Conservation (phyloP, 2,797 vertebrate genomes). For the Pristis pectinata region DNA sequence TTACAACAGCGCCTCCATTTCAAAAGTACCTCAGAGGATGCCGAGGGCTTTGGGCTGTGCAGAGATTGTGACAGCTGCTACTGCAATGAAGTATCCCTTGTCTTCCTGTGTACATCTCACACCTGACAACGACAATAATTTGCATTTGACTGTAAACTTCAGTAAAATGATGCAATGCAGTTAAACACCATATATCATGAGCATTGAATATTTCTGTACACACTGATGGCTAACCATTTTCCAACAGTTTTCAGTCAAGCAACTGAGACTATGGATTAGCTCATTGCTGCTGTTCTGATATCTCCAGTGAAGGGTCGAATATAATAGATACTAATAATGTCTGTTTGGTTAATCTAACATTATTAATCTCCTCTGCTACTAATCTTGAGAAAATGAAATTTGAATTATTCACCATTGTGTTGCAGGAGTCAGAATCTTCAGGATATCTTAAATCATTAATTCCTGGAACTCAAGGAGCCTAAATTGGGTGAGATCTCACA, state of each 20-base stretch:
- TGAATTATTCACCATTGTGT: neutral
- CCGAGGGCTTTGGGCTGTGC: too few species aligned
- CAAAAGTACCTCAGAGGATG: too few species aligned
- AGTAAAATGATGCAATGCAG: too few species aligned
- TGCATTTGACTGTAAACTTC: too few species aligned
- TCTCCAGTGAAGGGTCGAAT: neutral
- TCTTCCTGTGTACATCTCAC: too few species aligned
- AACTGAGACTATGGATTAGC: neutral
- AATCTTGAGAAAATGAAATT: neutral
- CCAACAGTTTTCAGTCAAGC: neutral
- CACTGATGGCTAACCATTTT: too few species aligned
- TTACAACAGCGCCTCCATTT: too few species aligned
- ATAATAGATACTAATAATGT: neutral
- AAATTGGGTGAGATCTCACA: neutral
- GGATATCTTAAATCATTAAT: neutral
- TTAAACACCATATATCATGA: too few species aligned
- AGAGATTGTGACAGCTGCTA: too few species aligned
- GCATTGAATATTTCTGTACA: too few species aligned
- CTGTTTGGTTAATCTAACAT: neutral
- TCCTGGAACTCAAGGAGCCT: neutral
- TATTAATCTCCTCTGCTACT: conserved; percentile 6
- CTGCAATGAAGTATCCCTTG: too few species aligned
- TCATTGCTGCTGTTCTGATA: neutral
- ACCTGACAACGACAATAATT: too few species aligned
- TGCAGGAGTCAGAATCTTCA: neutral